Percentiles rank a stretch among this genome's conserved stretches.
Evolutionary conservation across 1,140 invertebrate species (phyloP).

Genomic region (Paramacrobiotus metropolitanus): DNA sequence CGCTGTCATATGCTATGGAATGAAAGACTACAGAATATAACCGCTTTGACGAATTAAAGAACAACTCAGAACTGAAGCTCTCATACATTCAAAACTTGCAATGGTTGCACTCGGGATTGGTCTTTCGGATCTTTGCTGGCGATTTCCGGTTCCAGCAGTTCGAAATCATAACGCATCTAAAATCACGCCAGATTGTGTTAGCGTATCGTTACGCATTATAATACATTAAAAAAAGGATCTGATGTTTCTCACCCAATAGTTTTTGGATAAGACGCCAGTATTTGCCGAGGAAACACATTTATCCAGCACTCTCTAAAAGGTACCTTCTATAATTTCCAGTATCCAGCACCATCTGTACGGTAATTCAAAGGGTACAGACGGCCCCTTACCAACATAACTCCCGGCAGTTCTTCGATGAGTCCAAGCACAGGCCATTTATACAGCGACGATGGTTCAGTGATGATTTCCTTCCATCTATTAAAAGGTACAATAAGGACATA

Average conservation of each 20-base stretch:
- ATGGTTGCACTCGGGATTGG: neutral
- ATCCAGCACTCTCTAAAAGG: too few species aligned
- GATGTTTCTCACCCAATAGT: neutral
- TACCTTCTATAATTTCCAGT: too few species aligned
- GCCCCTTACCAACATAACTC: neutral
- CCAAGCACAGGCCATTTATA: neutral
- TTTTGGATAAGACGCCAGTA: too few species aligned
- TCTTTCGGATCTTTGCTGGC: neutral
- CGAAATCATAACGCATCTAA: neutral
- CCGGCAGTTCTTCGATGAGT: neutral
- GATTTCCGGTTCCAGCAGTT: neutral
- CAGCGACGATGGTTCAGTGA: neutral
- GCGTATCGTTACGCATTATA: neutral
- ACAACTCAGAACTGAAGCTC: neutral
- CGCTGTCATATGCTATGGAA: neutral
- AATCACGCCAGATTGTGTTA: neutral
- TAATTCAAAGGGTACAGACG: too few species aligned
- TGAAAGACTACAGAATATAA: neutral
- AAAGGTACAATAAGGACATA: neutral
- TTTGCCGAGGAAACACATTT: too few species aligned
- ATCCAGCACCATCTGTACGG: too few species aligned
- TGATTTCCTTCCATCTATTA: neutral
- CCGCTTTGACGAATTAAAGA: neutral
- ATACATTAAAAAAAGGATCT: neutral
- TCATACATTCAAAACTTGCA: neutral